phyloP scores from a whole-genome alignment of 2,888 invertebrate species.

The Aphelenchoides bicaudatus region DNA sequence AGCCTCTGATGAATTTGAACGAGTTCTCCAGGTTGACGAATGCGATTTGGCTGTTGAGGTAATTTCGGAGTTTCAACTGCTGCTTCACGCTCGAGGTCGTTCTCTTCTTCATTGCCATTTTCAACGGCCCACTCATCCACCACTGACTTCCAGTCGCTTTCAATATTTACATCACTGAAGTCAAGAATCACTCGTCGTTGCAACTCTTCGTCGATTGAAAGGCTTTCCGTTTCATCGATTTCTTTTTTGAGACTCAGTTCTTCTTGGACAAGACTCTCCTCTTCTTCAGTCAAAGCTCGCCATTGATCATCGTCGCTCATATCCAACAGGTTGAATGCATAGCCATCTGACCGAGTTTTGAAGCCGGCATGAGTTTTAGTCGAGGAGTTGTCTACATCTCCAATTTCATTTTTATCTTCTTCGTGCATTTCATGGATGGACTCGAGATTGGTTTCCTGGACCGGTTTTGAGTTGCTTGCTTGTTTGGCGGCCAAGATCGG shows the following conservation, averaged over 20 bases:
- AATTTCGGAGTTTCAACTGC: neutral
- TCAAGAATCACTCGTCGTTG: slow-evolving; percentile 44
- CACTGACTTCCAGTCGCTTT: slow-evolving; percentile 28
- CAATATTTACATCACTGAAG: slow-evolving; percentile 12
- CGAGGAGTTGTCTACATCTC: slow-evolving; percentile 30
- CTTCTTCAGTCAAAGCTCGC: slow-evolving; percentile 64
- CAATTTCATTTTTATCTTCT: slow-evolving; percentile 26
- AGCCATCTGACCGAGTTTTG: slow-evolving; percentile 25
- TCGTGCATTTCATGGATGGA: slow-evolving; percentile 36
- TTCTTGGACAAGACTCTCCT: slow-evolving; percentile 64
- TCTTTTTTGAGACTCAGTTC: slow-evolving; percentile 68
- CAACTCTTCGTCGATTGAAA: slow-evolving; percentile 61
- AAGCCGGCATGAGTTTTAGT: slow-evolving; percentile 28
- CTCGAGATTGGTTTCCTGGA: slow-evolving; percentile 26
- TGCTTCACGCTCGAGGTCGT: neutral
- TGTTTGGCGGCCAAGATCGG: slow-evolving; percentile 17
- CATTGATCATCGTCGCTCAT: slow-evolving; percentile 66
- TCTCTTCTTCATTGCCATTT: slow-evolving; percentile 7
- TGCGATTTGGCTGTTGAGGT: too few species aligned
- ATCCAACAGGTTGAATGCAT: slow-evolving; percentile 26
- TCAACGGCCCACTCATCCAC: slow-evolving; percentile 30
- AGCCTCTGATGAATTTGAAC: slow-evolving; percentile 88
- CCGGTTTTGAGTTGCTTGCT: neutral
- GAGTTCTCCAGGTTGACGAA: slow-evolving; percentile 83
- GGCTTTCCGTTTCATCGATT: slow-evolving; percentile 62